Evolutionary conservation across 2,797 vertebrate genomes (phyloP).

Genomic region (Fringilla coelebs): DNA sequence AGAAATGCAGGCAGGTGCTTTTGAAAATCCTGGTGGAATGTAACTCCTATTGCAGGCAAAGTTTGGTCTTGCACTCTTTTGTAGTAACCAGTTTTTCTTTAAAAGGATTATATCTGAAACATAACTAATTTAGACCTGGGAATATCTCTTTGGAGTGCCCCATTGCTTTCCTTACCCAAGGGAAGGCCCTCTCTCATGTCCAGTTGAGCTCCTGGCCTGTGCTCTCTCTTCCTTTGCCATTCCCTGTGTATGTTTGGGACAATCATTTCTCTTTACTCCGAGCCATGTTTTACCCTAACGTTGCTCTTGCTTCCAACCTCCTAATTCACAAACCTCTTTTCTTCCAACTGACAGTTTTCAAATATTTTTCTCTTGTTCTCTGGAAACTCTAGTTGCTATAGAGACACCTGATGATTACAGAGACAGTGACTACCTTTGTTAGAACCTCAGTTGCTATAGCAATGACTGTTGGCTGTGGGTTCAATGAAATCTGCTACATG

Average conservation of each 20-base stretch:
- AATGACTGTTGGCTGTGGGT: conserved; percentile 69
- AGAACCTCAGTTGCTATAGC: conserved; percentile 74
- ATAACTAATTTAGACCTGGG: background rate
- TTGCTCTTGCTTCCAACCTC: conserved; percentile 46
- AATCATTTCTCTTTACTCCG: conserved; percentile 39
- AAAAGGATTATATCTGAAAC: background rate
- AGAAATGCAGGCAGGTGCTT: background rate
- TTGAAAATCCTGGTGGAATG: background rate
- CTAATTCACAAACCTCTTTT: conserved; percentile 55
- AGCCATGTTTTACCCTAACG: conserved; percentile 18
- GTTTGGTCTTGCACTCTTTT: background rate
- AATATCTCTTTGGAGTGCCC: background rate
- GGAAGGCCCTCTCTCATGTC: background rate
- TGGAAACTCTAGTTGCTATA: conserved; percentile 77
- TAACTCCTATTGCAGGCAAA: background rate
- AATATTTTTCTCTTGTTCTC: conserved; percentile 66
- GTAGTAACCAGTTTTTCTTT: background rate
- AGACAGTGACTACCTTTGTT: conserved; percentile 73
- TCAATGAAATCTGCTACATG: conserved; percentile 62
- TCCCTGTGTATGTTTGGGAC: conserved; percentile 12
- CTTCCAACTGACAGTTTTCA: conserved; percentile 64
- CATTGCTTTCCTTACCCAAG: background rate
- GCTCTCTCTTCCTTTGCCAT: background rate
- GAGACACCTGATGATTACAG: conserved; percentile 74
- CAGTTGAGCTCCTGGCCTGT: background rate